Conservation (phyloP, 2,888 invertebrate species). For the Gymnocheta viridis region DNA sequence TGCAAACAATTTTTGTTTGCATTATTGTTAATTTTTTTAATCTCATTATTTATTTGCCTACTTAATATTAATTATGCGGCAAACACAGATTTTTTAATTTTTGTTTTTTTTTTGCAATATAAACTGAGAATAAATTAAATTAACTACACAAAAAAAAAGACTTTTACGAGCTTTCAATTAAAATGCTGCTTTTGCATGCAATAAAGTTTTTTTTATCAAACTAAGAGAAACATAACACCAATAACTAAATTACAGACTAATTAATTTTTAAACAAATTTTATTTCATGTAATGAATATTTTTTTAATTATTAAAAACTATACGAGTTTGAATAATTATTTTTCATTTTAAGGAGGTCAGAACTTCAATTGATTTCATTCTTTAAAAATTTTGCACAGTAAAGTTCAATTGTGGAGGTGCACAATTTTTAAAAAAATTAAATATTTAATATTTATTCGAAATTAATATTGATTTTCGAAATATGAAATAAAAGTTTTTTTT, state of each 20-base stretch:
- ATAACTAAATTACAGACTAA: constrained; percentile 7
- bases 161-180: constrained; percentile 7
- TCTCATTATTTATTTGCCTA: background rate
- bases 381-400: background rate
- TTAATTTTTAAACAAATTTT: background rate
- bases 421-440: too few relatives aligned
- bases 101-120: constrained; percentile 2
- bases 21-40: background rate
- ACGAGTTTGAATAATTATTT: background rate
- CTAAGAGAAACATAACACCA: constrained; percentile 18
- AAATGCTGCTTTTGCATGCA: constrained; percentile 32
- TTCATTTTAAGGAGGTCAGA: background rate
- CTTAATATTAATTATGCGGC: background rate
- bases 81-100: constrained; percentile 6
- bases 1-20: too few relatives aligned
- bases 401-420: background rate
- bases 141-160: constrained; percentile 1
- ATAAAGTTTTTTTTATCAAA: constrained; percentile 19
- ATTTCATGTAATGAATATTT: background rate
- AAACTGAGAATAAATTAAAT: constrained; percentile 36
- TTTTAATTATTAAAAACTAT: background rate
- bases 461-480: background rate
- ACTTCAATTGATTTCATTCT: background rate
- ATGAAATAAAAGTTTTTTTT: background rate
- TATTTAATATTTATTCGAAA: background rate